phyloP scores from a whole-genome alignment of 2,888 invertebrate genomes.

The Eumerus sabulonum region DNA sequence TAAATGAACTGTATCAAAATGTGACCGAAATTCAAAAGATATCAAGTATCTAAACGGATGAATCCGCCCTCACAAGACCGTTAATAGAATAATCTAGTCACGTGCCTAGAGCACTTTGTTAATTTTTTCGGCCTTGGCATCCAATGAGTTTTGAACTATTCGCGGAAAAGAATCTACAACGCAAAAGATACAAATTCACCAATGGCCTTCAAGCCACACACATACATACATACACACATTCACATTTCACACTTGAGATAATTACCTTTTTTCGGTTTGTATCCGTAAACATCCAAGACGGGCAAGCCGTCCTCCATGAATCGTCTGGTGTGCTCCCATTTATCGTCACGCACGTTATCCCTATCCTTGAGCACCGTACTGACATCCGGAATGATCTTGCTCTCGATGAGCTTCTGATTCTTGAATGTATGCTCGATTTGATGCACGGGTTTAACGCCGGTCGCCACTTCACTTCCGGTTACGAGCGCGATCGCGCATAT shows the following conservation, averaged over 20 bases:
- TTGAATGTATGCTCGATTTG: conserved; percentile 76
- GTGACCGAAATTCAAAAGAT: conserved; percentile 9
- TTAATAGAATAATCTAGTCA: conserved; percentile 64
- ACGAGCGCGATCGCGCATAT: conserved; percentile 40
- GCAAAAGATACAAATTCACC: conserved; percentile 20
- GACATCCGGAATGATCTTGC: conserved; percentile 76
- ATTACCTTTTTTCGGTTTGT: conserved; percentile 76
- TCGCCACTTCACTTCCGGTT: conserved; percentile 67
- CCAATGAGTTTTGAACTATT: conserved; percentile 51
- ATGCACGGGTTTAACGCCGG: conserved; percentile 55
- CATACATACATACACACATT: background rate
- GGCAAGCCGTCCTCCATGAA: conserved; percentile 78
- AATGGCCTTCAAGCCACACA: background rate
- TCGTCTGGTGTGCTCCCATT: conserved; percentile 76
- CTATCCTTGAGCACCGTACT: conserved; percentile 64
- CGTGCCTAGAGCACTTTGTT: conserved; percentile 54
- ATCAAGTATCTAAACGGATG: background rate
- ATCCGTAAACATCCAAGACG: conserved; percentile 77
- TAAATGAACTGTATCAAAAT: conserved; percentile 6
- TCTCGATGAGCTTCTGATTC: conserved; percentile 77
- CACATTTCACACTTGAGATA: conserved; percentile 12
- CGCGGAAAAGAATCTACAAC: conserved; percentile 23
- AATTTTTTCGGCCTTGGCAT: conserved; percentile 65
- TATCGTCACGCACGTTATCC: conserved; percentile 74
- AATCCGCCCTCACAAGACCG: background rate